phyloP scores from a whole-genome alignment of 2,797 vertebrate species.

The Tapera naevia region DNA sequence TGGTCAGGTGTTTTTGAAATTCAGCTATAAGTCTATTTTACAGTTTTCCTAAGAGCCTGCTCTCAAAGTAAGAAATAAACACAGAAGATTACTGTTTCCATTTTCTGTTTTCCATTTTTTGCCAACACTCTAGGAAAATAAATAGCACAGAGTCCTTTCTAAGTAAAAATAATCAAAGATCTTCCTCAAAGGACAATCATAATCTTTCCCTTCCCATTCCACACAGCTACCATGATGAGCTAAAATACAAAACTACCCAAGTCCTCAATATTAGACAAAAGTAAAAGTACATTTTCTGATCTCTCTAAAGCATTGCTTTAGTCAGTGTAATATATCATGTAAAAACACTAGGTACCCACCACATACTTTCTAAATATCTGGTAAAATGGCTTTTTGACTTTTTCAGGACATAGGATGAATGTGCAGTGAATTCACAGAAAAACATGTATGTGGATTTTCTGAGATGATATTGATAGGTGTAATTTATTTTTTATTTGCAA shows the following conservation, averaged over 20 bases:
- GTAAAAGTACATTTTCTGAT: neutral
- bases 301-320: neutral
- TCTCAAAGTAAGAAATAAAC: neutral
- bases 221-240: neutral
- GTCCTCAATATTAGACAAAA: neutral
- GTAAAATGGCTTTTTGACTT: conserved; percentile 1
- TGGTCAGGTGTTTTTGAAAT: neutral
- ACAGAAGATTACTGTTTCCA: neutral
- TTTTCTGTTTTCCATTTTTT: neutral
- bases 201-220: neutral
- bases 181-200: neutral
- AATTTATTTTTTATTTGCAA: neutral
- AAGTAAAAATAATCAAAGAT: neutral
- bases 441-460: neutral
- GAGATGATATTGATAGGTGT: neutral
- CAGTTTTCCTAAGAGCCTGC: neutral
- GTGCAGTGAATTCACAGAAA: neutral
- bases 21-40: neutral
- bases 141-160: neutral
- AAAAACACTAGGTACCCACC: neutral
- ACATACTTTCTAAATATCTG: neutral
- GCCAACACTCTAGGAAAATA: neutral
- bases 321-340: neutral
- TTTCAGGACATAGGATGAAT: neutral
- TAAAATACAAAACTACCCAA: neutral